Evolutionary conservation across 2,888 invertebrate species (phyloP), one percentile per base, ranked within the genome.

Genomic region (Protodeltote pygarga): DNA sequence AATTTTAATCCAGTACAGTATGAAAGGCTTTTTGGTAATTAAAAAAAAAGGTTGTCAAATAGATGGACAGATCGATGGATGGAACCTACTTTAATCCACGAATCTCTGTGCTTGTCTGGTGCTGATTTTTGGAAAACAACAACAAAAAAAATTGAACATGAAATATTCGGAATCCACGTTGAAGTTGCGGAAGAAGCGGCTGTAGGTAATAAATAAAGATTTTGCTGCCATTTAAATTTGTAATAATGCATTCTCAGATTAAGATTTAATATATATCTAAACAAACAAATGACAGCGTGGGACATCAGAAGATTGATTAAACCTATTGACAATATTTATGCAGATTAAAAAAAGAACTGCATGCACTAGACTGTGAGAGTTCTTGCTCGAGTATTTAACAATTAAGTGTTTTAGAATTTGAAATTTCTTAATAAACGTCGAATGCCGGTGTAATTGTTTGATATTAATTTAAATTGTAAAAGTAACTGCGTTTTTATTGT

Each of bases 401-500:
- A 17, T 19, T 16, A 10, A 14, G 20, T 19, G 35, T 39, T 54
- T 38, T 11, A 13, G n/a, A 17, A 27, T 61, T 23, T 21, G 13
- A 32, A 28, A n/a, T n/a, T 35, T 55, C 11, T 6, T 45, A 25
- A 34, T 20, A 24, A 45, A 25, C 25, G 40, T 31, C 10, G 9
- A 19, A 14, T 32, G 10, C 3, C 28, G 38, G 19, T 20, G 20
- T 27, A 20, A 38, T 27, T 49, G 38, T 49, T 64, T 39, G 17
- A n/a, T 39, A 35, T 32, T 25, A 31, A 42, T 58, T 58, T 35
- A 25, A 42, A 49, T 59, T 60, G 29, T 41, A 47, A 52, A 65
- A 38, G 17, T 25, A 32, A 27, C 21, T 35, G 34, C 11, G 11
- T 24, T 20, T 14, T 39, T n/a, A 10, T 27, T 35, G 23, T 55